Evolutionary conservation across 1,140 invertebrate species (phyloP).

Genomic region (Pissodes strobi): DNA sequence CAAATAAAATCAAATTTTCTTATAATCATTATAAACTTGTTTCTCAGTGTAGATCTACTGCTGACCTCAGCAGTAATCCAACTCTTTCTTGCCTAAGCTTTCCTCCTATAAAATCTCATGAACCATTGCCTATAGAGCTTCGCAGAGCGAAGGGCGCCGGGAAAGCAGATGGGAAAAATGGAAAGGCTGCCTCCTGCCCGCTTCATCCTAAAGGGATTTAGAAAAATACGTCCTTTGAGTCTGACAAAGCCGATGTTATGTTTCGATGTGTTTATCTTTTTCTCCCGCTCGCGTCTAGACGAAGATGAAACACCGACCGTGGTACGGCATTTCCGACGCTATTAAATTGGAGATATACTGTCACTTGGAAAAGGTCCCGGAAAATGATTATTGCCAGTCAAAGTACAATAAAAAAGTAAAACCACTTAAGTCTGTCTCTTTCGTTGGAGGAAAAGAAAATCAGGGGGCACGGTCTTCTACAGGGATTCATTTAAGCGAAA

Average conservation of each 20-base stretch:
- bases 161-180: conserved; percentile 44
- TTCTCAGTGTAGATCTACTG: too few relatives aligned
- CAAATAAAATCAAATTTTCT: too few relatives aligned
- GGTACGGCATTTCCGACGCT: conserved; percentile 21
- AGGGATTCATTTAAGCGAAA: conserved; percentile 22
- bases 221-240: conserved; percentile 40
- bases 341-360: conserved; percentile 44
- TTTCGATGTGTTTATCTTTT: not conserved
- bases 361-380: conserved; percentile 32
- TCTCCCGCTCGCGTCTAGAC: not conserved
- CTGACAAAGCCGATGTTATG: conserved; percentile 27
- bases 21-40: too few relatives aligned
- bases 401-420: conserved; percentile 40
- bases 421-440: conserved; percentile 32
- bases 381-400: conserved; percentile 41
- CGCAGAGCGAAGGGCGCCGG: conserved; percentile 11
- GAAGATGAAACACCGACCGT: conserved; percentile 3
- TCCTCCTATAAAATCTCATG: conserved; percentile 35
- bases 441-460: conserved; percentile 25
- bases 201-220: conserved; percentile 31
- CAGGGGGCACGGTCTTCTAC: not conserved
- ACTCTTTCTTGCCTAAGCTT: conserved; percentile 6
- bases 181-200: conserved; percentile 30
- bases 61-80: not conserved
- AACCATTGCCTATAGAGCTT: conserved; percentile 32